These are phyloP conservation scores for Lamellibrachia columna DNA, from an alignment of 2,888 invertebrate genomes.

Conservation along the genomic window DNA sequence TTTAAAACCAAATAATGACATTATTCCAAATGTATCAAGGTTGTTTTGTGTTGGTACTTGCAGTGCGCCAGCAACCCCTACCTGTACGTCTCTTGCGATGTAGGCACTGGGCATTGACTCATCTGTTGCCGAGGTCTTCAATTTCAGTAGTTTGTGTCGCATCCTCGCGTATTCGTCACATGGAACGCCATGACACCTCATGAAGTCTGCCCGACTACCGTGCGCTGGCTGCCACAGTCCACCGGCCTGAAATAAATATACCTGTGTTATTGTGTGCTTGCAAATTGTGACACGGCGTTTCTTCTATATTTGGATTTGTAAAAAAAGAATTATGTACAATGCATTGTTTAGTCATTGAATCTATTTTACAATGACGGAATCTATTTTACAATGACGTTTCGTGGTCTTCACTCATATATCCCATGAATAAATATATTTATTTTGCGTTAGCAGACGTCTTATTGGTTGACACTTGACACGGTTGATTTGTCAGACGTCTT, in stretches of 20 bases:
- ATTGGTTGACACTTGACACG: too few relatives aligned
- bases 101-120: background rate
- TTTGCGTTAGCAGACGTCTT: too few relatives aligned
- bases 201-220: background rate
- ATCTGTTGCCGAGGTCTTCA: background rate
- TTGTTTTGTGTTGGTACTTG: background rate
- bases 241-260: background rate
- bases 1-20: background rate
- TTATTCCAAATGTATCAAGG: background rate
- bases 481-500: too few relatives aligned
- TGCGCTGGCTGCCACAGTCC: slow-evolving; percentile 1
- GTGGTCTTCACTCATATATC: too few relatives aligned
- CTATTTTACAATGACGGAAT: too few relatives aligned
- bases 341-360: too few relatives aligned
- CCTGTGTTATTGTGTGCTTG: background rate
- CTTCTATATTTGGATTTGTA: background rate
- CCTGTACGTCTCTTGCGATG: slow-evolving; percentile 1
- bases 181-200: background rate
- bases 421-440: too few relatives aligned
- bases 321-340: background rate
- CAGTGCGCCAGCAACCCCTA: background rate
- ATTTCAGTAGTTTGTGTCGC: background rate
- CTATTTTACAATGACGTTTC: too few relatives aligned
- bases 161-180: background rate
- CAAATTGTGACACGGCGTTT: background rate